phyloP scores from a whole-genome alignment of 2,113 vertebrate species.

The Oreochromis aureus region DNA sequence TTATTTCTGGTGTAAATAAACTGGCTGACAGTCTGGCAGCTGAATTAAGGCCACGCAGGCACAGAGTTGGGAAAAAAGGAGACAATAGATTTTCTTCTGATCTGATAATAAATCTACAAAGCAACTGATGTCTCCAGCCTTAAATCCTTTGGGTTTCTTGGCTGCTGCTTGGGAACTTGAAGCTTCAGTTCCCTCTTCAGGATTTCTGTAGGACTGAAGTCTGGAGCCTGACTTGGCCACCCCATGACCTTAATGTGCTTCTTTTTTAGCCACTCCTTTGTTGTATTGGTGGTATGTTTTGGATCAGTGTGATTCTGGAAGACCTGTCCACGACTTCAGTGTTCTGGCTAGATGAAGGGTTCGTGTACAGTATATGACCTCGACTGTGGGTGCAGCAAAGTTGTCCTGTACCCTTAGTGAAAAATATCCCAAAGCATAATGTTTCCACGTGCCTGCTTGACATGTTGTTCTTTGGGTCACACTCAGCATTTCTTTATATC shows the following conservation, averaged over 20 bases:
- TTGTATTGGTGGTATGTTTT: neutral
- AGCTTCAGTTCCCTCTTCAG: neutral
- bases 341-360: neutral
- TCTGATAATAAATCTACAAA: neutral
- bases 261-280: accelerated
- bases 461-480: neutral
- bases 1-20: neutral
- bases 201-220: neutral
- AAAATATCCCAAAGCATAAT: neutral
- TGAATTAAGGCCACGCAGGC: neutral
- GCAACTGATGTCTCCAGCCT: neutral
- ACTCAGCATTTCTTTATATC: neutral
- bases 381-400: accelerated
- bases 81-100: accelerated
- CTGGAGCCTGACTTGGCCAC: neutral
- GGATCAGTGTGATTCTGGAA: neutral
- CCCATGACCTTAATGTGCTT: accelerated
- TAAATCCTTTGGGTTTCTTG: no score
- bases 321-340: accelerated
- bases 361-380: neutral
- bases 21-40: neutral
- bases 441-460: neutral
- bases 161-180: no score
- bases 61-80: accelerated
- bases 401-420: neutral